Evolutionary conservation across 2,113 vertebrate genomes (phyloP).

Genomic region (Andinoacara biseriatus): DNA sequence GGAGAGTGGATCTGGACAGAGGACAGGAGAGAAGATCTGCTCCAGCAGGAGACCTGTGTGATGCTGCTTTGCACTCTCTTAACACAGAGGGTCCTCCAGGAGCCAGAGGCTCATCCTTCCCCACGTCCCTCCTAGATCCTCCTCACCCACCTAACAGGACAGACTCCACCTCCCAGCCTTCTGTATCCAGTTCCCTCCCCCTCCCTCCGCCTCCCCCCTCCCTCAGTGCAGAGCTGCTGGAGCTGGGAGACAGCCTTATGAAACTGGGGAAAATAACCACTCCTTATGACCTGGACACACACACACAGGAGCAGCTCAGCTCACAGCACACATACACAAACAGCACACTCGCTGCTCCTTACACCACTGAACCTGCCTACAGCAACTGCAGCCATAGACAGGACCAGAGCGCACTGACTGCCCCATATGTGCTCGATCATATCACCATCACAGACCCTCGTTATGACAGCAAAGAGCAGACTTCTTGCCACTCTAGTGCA

Average conservation of each 20-base stretch:
- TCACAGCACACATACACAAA: constrained; percentile 54
- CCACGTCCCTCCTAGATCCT: constrained; percentile 53
- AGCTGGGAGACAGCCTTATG: constrained; percentile 90
- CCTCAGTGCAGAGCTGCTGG: constrained; percentile 89
- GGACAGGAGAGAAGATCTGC: constrained; percentile 50
- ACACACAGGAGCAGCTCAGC: constrained; percentile 56
- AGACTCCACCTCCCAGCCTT: constrained; percentile 86
- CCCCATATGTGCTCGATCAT: constrained; percentile 47
- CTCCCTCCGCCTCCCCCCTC: constrained; percentile 82
- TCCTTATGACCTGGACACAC: constrained; percentile 79
- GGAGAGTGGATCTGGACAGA: constrained; percentile 45
- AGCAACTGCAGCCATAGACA: constrained; percentile 57
- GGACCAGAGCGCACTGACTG: constrained; percentile 37
- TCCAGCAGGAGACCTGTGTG: constrained; percentile 69
- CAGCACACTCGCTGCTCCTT: constrained; percentile 30
- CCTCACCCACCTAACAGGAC: constrained; percentile 81
- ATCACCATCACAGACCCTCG: constrained; percentile 50
- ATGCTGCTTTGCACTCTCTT: constrained; percentile 51
- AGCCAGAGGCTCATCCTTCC: constrained; percentile 58
- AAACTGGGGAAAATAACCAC: constrained; percentile 84
- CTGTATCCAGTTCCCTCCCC: constrained; percentile 61
- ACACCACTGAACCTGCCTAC: constrained; percentile 43
- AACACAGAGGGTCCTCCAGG: constrained; percentile 44
- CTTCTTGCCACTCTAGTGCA: constrained; percentile 38
- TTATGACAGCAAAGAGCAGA: constrained; percentile 52